phyloP scores from a whole-genome alignment of 2,113 vertebrate genomes.

The Bombycilla garrulus region DNA sequence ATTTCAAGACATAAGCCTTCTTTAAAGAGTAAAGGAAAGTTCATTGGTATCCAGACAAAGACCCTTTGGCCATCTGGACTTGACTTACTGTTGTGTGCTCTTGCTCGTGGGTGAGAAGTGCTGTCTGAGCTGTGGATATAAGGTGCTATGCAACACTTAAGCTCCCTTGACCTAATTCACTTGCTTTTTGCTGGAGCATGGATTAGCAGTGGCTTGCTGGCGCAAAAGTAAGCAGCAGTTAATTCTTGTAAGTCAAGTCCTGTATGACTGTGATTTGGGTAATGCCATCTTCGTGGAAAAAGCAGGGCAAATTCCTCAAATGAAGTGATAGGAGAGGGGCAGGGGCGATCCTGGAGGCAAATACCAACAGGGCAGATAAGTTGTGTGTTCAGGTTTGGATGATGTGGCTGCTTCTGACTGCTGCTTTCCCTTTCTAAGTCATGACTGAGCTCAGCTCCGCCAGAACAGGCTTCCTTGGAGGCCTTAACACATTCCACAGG shows the following conservation, averaged over 20 bases:
- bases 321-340: not conserved
- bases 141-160: not conserved
- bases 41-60: not conserved
- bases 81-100: not conserved
- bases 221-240: conserved; percentile 37
- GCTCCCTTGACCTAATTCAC: conserved; percentile 29
- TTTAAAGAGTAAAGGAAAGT: conserved; percentile 5
- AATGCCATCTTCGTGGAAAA: not conserved
- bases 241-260: conserved; percentile 50
- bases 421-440: not conserved
- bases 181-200: not conserved
- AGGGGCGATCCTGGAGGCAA: not conserved
- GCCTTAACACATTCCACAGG: conserved; percentile 38
- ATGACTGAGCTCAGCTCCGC: not conserved
- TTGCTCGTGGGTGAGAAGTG: not conserved
- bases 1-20: not conserved
- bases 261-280: not conserved
- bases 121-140: conserved; percentile 34
- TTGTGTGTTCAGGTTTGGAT: not conserved
- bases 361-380: not conserved
- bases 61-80: not conserved
- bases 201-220: conserved; percentile 33
- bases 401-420: not conserved
- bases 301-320: not conserved
- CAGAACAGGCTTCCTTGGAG: not conserved